Evolutionary conservation across 2,113 vertebrate genomes (phyloP).

Genomic region (Cyprinodon tularosa): DNA sequence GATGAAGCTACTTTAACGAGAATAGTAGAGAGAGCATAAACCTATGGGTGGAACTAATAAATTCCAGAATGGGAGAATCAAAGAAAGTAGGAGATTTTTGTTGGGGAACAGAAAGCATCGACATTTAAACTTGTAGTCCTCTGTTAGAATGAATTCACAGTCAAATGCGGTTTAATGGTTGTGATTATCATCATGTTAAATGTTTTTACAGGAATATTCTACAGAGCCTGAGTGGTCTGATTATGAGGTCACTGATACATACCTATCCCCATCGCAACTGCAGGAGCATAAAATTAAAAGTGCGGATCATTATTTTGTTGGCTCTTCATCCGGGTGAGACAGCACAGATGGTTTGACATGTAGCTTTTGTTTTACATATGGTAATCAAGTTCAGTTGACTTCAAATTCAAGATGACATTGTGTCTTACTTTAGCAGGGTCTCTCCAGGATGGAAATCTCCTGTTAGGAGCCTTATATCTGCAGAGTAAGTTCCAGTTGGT

Average conservation of each 20-base stretch:
- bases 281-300: slow-evolving; percentile 37
- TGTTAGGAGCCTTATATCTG: slow-evolving; percentile 63
- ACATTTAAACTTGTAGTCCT: no score
- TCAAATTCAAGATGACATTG: background rate
- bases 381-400: background rate
- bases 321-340: slow-evolving; percentile 78
- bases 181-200: background rate
- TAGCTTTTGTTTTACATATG: background rate
- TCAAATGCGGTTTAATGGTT: background rate
- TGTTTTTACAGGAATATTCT: slow-evolving; percentile 56
- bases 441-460: slow-evolving; percentile 68
- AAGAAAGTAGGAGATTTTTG: no score
- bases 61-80: no score
- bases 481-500: slow-evolving; percentile 80
- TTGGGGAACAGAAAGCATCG: background rate
- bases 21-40: no score
- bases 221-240: slow-evolving; percentile 65
- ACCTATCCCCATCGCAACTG: slow-evolving; percentile 44
- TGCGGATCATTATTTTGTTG: slow-evolving; percentile 28
- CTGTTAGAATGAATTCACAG: background rate
- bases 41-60: no score
- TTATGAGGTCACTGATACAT: slow-evolving; percentile 53
- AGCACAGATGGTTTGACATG: background rate
- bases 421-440: slow-evolving; percentile 45
- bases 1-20: no score